A percentile compares a stretch with the other conserved stretches of the same genome.
phyloP scores from a whole-genome alignment of 1,140 invertebrate genomes.

The Pseudomyrmex gracilis region DNA sequence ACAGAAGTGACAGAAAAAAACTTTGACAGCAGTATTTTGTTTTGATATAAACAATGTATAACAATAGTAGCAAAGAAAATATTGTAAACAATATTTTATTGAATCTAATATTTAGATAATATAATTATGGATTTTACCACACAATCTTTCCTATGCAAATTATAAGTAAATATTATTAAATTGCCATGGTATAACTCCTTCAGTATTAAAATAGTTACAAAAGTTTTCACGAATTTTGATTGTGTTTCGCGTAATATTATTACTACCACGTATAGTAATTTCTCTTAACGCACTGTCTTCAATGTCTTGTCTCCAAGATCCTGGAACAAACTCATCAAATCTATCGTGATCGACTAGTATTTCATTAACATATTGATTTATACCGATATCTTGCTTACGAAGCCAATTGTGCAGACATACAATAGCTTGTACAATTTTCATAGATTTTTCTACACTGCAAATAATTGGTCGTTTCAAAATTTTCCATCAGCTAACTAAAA shows the following conservation, averaged over 20 bases:
- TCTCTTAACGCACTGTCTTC: neutral
- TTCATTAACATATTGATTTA: neutral
- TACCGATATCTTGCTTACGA: constrained; percentile 6
- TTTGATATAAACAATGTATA: neutral
- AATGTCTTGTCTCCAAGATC: neutral
- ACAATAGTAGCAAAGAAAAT: too few species aligned
- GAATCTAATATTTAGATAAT: too few species aligned
- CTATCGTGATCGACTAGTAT: neutral
- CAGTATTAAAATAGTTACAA: neutral
- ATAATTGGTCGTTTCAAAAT: constrained; percentile 10
- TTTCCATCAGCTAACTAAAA: neutral
- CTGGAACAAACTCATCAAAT: neutral
- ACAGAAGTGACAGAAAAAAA: neutral
- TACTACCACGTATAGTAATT: neutral
- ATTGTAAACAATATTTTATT: too few species aligned
- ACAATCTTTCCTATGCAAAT: neutral
- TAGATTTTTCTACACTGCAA: neutral
- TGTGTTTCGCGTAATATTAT: constrained; percentile 13
- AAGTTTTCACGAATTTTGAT: constrained; percentile 1
- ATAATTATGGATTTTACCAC: neutral
- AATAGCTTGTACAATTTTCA: neutral
- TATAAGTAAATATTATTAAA: neutral
- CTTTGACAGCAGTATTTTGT: constrained; percentile 6
- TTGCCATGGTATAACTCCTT: neutral
- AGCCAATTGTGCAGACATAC: constrained; percentile 16